Percentiles rank a stretch among this genome's conserved stretches.
These are phyloP conservation scores for Drosophila subsilvestris DNA, from an alignment of 2,888 invertebrate species.

Conservation along the genomic window DNA sequence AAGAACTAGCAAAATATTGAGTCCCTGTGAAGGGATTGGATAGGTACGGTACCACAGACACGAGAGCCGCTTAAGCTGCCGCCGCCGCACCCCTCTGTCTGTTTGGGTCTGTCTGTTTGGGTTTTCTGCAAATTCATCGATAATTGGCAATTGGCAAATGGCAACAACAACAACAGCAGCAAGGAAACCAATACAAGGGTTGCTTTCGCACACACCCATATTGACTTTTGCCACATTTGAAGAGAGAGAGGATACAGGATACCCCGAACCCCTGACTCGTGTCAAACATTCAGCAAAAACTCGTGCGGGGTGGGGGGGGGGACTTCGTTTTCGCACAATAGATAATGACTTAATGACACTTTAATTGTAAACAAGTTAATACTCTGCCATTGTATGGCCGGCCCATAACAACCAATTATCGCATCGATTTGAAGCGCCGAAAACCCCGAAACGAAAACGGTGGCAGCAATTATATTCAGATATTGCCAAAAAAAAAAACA, in stretches of 20 bases:
- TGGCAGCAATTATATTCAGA: slow-evolving; percentile 74
- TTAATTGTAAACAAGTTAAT: slow-evolving; percentile 79
- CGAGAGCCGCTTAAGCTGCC: slow-evolving; percentile 68
- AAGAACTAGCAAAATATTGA: slow-evolving; percentile 64
- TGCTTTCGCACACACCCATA: slow-evolving; percentile 36
- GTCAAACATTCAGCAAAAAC: slow-evolving; percentile 68
- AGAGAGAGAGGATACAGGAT: slow-evolving; percentile 2
- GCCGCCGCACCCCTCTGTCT: slow-evolving; percentile 50
- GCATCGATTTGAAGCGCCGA: slow-evolving; percentile 14
- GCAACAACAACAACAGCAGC: slow-evolving; percentile 61
- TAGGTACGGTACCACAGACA: slow-evolving; percentile 14
- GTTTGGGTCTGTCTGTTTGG: slow-evolving; percentile 58
- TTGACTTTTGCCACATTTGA: slow-evolving; percentile 54
- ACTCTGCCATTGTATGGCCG: slow-evolving; percentile 63
- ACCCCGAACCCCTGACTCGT: slow-evolving; percentile 33
- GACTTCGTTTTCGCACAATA: slow-evolving; percentile 62
- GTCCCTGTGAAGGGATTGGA: slow-evolving; percentile 21
- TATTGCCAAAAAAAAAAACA: slow-evolving; percentile 53
- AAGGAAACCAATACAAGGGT: slow-evolving; percentile 48
- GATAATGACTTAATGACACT: slow-evolving; percentile 77
- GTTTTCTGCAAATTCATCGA: slow-evolving; percentile 80
- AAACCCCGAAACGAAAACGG: slow-evolving; percentile 47
- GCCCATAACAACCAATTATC: slow-evolving; percentile 71
- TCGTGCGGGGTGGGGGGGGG: slow-evolving; percentile 40
- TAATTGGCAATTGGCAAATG: slow-evolving; percentile 78